These are phyloP conservation scores for Ophioderma brevispina DNA, from an alignment of 35 echinoderm and acorn worm species.

Conservation along the genomic window DNA sequence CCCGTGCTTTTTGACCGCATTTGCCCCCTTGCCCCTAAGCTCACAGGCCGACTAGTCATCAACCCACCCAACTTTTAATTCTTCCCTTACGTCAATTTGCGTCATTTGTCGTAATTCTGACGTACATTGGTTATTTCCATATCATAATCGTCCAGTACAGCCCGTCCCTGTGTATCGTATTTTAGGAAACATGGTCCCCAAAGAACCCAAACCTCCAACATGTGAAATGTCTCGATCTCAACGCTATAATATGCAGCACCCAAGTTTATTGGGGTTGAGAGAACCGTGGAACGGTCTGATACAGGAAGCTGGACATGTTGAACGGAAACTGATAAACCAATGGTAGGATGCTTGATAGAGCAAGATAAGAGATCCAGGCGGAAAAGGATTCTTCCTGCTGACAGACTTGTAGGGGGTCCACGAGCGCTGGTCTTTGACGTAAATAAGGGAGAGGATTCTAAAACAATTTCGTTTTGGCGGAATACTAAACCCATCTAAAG, in stretches of 20 bases:
- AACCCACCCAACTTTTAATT: neutral
- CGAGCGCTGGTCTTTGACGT: too few species aligned
- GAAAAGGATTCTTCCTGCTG: conserved; percentile 24
- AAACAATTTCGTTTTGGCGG: neutral
- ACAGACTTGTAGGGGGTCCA: neutral
- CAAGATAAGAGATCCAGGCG: conserved; percentile 32
- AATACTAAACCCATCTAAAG: too few species aligned
- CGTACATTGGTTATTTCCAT: neutral
- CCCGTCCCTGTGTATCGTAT: neutral
- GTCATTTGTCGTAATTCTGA: neutral
- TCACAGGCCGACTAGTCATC: conserved; percentile 4
- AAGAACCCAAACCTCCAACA: neutral
- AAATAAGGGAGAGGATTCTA: neutral
- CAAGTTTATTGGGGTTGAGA: neutral
- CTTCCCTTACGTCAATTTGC: conserved; percentile 9
- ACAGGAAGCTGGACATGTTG: conserved; percentile 42
- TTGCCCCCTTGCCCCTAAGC: conserved; percentile 4
- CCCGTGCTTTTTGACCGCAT: conserved; percentile 4
- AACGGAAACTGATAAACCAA: conserved; percentile 41
- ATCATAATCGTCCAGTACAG: neutral
- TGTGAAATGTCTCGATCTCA: neutral
- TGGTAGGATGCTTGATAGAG: conserved; percentile 37
- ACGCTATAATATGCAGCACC: neutral
- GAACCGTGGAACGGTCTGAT: neutral
- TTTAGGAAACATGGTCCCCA: conserved; percentile 1